A percentile compares a stretch with the other conserved stretches of the same genome.
phyloP scores from a whole-genome alignment of 2,797 vertebrate species.

The Sparidentex hasta region DNA sequence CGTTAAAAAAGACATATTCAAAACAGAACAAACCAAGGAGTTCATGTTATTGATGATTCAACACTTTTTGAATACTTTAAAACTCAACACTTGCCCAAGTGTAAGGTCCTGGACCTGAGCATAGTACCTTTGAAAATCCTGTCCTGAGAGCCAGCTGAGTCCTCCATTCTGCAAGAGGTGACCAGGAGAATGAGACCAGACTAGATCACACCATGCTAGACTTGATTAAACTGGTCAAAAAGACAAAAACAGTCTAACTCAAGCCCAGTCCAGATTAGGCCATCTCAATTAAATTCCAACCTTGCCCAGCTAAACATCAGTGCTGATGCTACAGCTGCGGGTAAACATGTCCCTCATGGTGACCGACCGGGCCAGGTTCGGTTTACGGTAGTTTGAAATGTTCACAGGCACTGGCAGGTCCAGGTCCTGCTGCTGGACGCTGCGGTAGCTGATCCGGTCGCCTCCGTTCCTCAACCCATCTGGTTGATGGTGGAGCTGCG shows the following conservation, averaged over 20 bases:
- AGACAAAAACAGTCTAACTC: conserved; percentile 57
- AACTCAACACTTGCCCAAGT: conserved; percentile 53
- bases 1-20: conserved; percentile 46
- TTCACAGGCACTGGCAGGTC: conserved; percentile 85
- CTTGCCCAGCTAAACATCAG: conserved; percentile 89
- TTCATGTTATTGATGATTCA: conserved; percentile 43
- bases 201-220: conserved; percentile 42
- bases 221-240: conserved; percentile 45
- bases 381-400: conserved; percentile 89
- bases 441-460: conserved; percentile 89
- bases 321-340: conserved; percentile 97
- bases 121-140: conserved; percentile 66
- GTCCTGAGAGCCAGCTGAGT: conserved; percentile 77
- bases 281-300: too few relatives aligned
- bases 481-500: conserved; percentile 82
- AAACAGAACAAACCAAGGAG: conserved; percentile 39
- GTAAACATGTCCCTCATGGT: conserved; percentile 97
- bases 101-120: conserved; percentile 62
- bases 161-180: conserved; percentile 56
- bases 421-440: conserved; percentile 92
- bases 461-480: conserved; percentile 93
- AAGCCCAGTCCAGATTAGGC: conserved; percentile 10
- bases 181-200: conserved; percentile 54
- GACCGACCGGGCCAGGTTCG: conserved; percentile 92
- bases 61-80: conserved; percentile 54